phyloP scores from a whole-genome alignment of 2,888 invertebrate species.

The Diaperis boleti region DNA sequence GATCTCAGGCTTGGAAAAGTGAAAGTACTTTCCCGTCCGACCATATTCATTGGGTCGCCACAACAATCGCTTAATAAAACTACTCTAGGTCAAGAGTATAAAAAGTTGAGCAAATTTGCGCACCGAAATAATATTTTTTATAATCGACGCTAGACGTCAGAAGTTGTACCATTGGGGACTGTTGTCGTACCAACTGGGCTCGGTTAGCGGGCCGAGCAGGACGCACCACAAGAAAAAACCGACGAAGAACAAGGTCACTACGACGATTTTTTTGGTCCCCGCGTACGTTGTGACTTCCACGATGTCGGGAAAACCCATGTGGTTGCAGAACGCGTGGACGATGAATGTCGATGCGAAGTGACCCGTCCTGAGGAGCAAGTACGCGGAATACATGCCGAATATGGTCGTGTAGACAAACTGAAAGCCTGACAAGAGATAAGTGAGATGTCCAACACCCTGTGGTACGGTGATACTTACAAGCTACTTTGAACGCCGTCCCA shows the following conservation, averaged over 20 bases:
- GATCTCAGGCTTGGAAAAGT: not conserved
- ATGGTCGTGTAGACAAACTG: conserved; percentile 92
- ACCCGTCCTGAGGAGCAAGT: conserved; percentile 89
- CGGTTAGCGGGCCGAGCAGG: conserved; percentile 81
- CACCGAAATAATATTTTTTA: conserved; percentile 6
- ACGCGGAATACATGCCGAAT: conserved; percentile 96
- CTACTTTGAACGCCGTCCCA: conserved; percentile 77
- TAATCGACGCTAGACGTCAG: conserved; percentile 7
- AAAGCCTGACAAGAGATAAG: conserved; percentile 72
- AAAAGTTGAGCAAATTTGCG: conserved; percentile 30
- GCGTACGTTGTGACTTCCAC: conserved; percentile 75
- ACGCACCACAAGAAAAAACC: conserved; percentile 85
- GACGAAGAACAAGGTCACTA: conserved; percentile 76
- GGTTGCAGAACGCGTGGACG: conserved; percentile 95
- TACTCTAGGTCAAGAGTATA: conserved; percentile 24
- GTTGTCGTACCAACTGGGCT: conserved; percentile 67
- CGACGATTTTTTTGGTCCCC: conserved; percentile 70
- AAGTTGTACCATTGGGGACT: conserved; percentile 47
- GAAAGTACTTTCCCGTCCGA: conserved; percentile 3
- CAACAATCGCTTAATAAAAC: conserved; percentile 10
- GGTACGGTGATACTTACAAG: conserved; percentile 71
- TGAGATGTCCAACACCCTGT: conserved; percentile 15
- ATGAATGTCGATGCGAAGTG: conserved; percentile 89
- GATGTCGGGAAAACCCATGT: conserved; percentile 95
- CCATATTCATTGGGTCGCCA: conserved; percentile 13